Evolutionary conservation across 2,797 vertebrate genomes (phyloP).

Genomic region (Gymnodraco acuticeps): DNA sequence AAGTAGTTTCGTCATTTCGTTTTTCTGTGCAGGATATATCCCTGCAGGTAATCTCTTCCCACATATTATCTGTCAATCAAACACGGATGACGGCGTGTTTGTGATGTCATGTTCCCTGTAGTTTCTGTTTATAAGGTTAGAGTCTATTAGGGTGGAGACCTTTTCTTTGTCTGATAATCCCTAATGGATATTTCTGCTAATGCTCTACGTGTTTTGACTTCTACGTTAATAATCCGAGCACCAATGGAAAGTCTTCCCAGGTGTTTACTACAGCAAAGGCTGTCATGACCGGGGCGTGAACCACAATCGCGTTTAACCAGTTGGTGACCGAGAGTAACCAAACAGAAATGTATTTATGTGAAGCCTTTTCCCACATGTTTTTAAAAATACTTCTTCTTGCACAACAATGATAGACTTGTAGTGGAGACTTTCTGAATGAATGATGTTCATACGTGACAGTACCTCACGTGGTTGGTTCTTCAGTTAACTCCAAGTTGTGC

Average conservation of each 20-base stretch:
- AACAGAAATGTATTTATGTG: conserved; percentile 26
- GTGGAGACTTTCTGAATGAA: too few species aligned
- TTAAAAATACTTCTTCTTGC: background rate
- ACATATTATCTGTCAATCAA: conserved; percentile 21
- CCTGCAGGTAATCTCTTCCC: background rate
- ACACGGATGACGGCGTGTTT: background rate
- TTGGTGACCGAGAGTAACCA: conserved; percentile 15
- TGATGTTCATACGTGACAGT: too few species aligned
- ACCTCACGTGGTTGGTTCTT: background rate
- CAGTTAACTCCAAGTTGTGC: background rate
- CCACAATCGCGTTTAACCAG: conserved; percentile 48
- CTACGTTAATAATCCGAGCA: conserved; percentile 38
- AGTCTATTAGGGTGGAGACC: background rate
- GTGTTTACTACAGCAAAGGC: conserved; percentile 17
- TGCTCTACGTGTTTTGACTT: conserved; percentile 25
- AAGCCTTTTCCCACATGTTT: conserved; percentile 5
- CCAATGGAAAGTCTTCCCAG: conserved; percentile 1
- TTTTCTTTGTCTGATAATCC: conserved; percentile 53
- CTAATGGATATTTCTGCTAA: conserved; percentile 39
- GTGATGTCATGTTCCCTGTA: conserved; percentile 31
- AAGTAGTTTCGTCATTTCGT: too few species aligned
- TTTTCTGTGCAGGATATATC: background rate
- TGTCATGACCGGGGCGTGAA: conserved; percentile 25
- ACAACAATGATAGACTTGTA: too few species aligned
- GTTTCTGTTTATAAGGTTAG: conserved; percentile 37